These are phyloP conservation scores for Drosophila parthenogenetica DNA, from an alignment of 2,888 invertebrate species.

Conservation along the genomic window DNA sequence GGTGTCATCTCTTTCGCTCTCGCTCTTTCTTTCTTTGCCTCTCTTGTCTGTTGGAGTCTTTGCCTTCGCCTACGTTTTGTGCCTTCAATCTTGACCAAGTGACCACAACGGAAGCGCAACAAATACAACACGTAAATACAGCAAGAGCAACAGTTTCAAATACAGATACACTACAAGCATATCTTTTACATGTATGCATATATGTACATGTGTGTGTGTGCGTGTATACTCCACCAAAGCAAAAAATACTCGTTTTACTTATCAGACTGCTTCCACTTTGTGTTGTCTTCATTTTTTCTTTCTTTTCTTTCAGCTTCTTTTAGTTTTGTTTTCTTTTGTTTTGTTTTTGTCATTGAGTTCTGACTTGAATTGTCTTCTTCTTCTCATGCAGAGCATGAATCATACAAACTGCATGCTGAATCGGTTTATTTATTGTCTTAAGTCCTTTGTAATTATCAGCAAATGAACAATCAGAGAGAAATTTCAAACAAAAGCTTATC, in stretches of 20 bases:
- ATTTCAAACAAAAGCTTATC: background rate
- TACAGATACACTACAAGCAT: constrained; percentile 6
- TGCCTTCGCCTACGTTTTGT: constrained; percentile 22
- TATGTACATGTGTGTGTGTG: background rate
- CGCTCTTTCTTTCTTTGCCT: constrained; percentile 12
- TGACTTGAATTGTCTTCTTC: constrained; percentile 4
- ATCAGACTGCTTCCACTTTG: constrained; percentile 28
- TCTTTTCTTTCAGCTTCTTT: constrained; percentile 2
- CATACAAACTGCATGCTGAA: constrained; percentile 22
- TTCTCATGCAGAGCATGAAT: constrained; percentile 28
- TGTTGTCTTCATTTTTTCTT: constrained; percentile 13
- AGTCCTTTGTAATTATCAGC: background rate
- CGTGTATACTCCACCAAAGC: constrained; percentile 7
- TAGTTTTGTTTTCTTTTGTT: constrained; percentile 5
- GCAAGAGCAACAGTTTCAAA: constrained; percentile 51
- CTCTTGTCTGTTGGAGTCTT: constrained; percentile 16
- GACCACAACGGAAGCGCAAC: constrained; percentile 57
- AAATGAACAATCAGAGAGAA: background rate
- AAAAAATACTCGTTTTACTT: constrained; percentile 53
- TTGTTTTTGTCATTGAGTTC: constrained; percentile 32
- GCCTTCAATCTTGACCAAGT: constrained; percentile 48
- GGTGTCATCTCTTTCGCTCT: constrained; percentile 2
- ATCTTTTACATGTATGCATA: background rate
- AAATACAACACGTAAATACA: constrained; percentile 33
- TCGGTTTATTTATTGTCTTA: background rate